phyloP scores from a whole-genome alignment of 2,797 vertebrate genomes.

The Mus spretus region DNA sequence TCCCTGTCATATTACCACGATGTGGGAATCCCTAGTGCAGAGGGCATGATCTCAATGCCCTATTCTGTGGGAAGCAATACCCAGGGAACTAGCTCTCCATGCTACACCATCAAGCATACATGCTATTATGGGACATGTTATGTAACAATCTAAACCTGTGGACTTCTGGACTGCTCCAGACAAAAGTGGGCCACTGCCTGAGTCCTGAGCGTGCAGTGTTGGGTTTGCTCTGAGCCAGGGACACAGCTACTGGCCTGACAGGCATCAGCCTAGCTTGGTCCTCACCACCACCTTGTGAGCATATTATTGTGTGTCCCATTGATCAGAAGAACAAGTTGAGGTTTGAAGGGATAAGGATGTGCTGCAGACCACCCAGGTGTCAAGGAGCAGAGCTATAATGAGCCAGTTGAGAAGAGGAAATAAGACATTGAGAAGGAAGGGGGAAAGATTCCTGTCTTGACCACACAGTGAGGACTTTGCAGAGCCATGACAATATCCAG shows the following conservation, averaged over 20 bases:
- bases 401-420: background rate
- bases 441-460: background rate
- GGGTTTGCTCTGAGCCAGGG: background rate
- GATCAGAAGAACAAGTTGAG: background rate
- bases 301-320: background rate
- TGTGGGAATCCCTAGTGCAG: background rate
- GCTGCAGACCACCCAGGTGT: background rate
- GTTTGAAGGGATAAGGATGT: background rate
- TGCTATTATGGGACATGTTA: background rate
- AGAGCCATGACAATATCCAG: no score
- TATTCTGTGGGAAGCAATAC: no score
- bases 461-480: fast-evolving
- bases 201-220: no score
- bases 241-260: no score
- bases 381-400: background rate
- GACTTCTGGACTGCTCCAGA: background rate
- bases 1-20: no score
- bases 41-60: background rate
- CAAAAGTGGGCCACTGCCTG: background rate
- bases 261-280: background rate
- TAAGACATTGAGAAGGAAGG: background rate
- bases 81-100: no score
- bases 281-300: background rate
- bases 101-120: background rate
- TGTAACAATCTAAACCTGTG: background rate